Evolutionary conservation across 2,797 vertebrate genomes (phyloP), one percentile per base, ranked within the genome.

Genomic region (Emydoidea blandingii): DNA sequence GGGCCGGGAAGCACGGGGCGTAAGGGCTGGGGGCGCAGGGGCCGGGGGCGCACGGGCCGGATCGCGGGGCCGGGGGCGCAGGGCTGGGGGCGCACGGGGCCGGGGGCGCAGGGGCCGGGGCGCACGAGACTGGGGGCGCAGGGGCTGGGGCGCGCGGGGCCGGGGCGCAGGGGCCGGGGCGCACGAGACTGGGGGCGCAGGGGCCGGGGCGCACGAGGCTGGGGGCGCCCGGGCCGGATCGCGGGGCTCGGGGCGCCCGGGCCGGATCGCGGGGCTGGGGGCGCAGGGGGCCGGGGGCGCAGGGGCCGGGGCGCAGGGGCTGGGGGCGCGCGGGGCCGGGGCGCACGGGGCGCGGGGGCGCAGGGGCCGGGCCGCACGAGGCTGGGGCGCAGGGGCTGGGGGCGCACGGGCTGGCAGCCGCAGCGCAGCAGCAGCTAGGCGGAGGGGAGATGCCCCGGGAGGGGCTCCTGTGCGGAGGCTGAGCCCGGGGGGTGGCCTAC

Each of bases 151-250:
- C n/a, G n/a, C n/a, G n/a, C n/a, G n/a, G n/a, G n/a, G n/a, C n/a
- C n/a, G n/a, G 91, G 93, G 82, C 83, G 94, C 84, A 79, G 92
- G 90, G 82, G 78, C 94, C 88, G 89, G 95, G 93, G 41, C 29
- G 74, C 56, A 8, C 31, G 37, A 2, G 41, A n/a, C 81, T 37
- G 37, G 37, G n/a, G 34, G 53, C 65, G 62, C 74, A 68, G 62
- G 81, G 84, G 29, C 81, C 78, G 21, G 83, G 92, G 88, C 81
- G 8, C 68, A 15, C 83, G 3, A 37, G 37, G 37, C 37, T 37
- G 4, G 41, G 68, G 89, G 82, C 83, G 94, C 84, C 80, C 91
- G 90, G 82, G 78, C 94, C 88, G 89, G 95, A 29, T 14, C n/a
- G n/a, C n/a, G n/a, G n/a, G n/a, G n/a, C n/a, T n/a, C 88, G n/a